Base-by-base conservation (phyloP, 1,140 invertebrate genomes). In the Eciton burchellii region DNA sequence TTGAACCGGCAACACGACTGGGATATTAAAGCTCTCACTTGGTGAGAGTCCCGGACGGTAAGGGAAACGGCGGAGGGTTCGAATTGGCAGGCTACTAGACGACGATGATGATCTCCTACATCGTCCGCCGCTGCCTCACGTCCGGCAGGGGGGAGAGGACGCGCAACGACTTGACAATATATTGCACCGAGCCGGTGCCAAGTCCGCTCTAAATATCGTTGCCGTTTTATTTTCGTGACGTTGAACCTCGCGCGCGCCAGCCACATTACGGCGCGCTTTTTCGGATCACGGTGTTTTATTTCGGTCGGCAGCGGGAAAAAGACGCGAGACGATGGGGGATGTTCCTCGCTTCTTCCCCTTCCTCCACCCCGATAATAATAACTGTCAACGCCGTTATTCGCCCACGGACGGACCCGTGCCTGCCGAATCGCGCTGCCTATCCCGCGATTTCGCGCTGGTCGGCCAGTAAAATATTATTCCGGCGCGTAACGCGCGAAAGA, bases 101-200 rank as follows among this genome's bases (percentile, higher is more conserved):
- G 49, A 81, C 43, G 68, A 81, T 81, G 77, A 73, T 73, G 54
- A 70, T 35, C 74, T 68, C 74, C 63, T 79, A 79, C 63, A 79
- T 68, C 74, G 74, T 79, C 63, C 45, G 49, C 35, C 21, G n/a
- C 49, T 43, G 24, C 11, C 8, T 56, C 52, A 2, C 59, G 66
- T 72, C 47, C 24, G n/a, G 5, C 12, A 62, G 41, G 21, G 60
- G 14, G 47, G 59, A 19, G 56, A 41, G 45, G 79, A 72, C 54
- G 57, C 35, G 57, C 81, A 57, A 76, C 71, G 59, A 74, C 59
- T 82, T 82, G 63, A 79, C 79, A 81, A 81, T 71, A 81, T 81
- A 59, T 73, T 62, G 60, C 68, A 74, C 68, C 49, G 56, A 70
- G 63, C 45, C 41, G 63, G 16, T 79, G 74, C 63, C 74, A 79